These are phyloP conservation scores for Lithobates pipiens DNA, from an alignment of 2,797 vertebrate genomes.

Conservation along the genomic window DNA sequence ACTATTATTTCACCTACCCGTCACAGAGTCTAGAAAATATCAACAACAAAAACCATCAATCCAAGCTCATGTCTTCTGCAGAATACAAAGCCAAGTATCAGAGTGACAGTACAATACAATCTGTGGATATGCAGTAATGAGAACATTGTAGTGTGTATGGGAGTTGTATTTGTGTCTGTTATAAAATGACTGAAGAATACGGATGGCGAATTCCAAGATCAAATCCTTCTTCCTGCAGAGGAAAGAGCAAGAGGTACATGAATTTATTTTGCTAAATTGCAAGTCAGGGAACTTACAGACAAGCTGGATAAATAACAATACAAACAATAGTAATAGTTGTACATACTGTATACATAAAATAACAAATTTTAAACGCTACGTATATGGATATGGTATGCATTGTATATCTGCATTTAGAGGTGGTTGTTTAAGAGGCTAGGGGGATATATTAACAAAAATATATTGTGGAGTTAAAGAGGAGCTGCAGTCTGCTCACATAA, in stretches of 20 bases:
- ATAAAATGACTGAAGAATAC: not conserved
- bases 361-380: too few relatives aligned
- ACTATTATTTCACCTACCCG: not conserved
- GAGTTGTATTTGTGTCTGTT: not conserved
- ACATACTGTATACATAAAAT: too few relatives aligned
- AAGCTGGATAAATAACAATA: too few relatives aligned
- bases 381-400: too few relatives aligned
- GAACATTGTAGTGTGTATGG: not conserved
- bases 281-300: too few relatives aligned
- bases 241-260: not conserved
- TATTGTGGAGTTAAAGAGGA: too few relatives aligned
- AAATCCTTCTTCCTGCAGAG: not conserved
- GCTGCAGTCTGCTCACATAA: too few relatives aligned
- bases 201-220: not conserved
- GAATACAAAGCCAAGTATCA: not conserved
- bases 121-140: not conserved
- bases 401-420: too few relatives aligned
- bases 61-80: not conserved
- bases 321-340: too few relatives aligned
- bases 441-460: too few relatives aligned
- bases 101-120: not conserved
- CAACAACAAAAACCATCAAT: conserved; percentile 12
- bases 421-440: too few relatives aligned
- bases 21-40: conserved; percentile 1
- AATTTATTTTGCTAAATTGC: not conserved